Evolutionary conservation across 2,797 vertebrate genomes (phyloP).

Genomic region (Aselliscus stoliczkanus): DNA sequence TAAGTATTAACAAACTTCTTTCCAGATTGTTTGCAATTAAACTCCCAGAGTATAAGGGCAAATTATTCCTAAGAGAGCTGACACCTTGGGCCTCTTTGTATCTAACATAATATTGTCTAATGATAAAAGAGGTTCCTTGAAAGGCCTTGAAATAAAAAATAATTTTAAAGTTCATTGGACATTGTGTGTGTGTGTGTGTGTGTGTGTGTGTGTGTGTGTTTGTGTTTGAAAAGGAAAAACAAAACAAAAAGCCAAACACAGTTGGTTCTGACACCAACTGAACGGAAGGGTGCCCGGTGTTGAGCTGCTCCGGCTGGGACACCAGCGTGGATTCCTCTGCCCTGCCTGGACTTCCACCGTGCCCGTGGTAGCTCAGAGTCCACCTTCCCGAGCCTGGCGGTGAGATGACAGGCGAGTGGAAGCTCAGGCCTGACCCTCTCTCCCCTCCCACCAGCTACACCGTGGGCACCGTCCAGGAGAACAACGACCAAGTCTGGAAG

Average conservation of each 20-base stretch:
- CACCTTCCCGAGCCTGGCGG: accelerated
- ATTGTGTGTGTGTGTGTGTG: background rate
- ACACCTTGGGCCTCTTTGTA: background rate
- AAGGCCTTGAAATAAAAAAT: background rate
- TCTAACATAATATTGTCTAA: background rate
- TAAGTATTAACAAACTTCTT: background rate
- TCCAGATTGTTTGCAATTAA: background rate
- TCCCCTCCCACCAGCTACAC: conserved; percentile 78
- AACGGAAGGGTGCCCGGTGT: accelerated
- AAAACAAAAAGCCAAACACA: background rate
- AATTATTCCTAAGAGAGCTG: background rate
- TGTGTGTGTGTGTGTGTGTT: background rate
- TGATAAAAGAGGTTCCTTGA: background rate
- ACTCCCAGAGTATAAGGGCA: background rate
- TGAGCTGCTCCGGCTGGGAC: accelerated
- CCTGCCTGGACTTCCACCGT: accelerated
- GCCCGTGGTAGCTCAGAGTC: accelerated
- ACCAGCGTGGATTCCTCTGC: accelerated
- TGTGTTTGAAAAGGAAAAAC: background rate
- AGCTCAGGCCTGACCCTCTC: background rate
- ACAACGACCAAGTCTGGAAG: conserved; percentile 87
- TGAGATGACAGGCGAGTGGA: accelerated
- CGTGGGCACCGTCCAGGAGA: conserved; percentile 84
- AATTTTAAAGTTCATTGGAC: background rate
- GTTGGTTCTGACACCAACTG: background rate